phyloP scores from a whole-genome alignment of 2,797 vertebrate species.

The Microchirus variegatus region DNA sequence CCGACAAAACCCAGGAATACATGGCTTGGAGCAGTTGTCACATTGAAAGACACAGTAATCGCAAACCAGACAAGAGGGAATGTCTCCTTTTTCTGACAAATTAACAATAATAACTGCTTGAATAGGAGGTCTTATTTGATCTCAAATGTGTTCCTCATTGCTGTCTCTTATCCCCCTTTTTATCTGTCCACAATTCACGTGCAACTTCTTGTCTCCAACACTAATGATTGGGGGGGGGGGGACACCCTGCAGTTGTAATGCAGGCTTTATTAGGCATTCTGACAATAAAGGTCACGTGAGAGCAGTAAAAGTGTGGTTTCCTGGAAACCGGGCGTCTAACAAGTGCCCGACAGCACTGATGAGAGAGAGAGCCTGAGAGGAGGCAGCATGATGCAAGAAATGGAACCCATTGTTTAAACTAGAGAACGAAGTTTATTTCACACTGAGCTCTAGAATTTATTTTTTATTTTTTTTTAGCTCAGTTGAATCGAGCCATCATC shows the following conservation, averaged over 20 bases:
- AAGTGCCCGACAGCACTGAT: conserved; percentile 19
- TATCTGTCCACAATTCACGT: conserved; percentile 7
- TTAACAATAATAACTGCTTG: no score
- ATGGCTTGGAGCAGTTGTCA: not conserved
- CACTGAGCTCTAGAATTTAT: no score
- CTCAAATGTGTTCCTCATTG: no score
- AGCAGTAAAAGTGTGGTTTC: conserved; percentile 56
- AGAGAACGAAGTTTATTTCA: not conserved
- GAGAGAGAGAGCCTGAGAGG: conserved; percentile 19
- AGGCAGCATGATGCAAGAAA: conserved; percentile 7
- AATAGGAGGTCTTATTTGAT: no score
- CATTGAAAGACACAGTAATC: not conserved
- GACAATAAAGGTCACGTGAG: conserved; percentile 35
- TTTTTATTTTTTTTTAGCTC: not conserved
- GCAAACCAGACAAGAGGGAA: not conserved
- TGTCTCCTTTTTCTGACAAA: no score
- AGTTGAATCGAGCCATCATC: conserved; percentile 29
- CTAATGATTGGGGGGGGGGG: not conserved
- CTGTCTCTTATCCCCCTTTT: no score
- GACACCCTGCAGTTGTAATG: conserved; percentile 10
- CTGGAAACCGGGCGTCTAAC: conserved; percentile 56
- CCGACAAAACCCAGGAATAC: conserved; percentile 1
- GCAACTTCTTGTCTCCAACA: conserved; percentile 3
- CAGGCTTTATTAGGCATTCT: conserved; percentile 34
- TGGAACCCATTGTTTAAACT: conserved; percentile 11